Conservation (phyloP, 35 echinoderm and acorn worm species). For the Holothuria glaberrima region DNA sequence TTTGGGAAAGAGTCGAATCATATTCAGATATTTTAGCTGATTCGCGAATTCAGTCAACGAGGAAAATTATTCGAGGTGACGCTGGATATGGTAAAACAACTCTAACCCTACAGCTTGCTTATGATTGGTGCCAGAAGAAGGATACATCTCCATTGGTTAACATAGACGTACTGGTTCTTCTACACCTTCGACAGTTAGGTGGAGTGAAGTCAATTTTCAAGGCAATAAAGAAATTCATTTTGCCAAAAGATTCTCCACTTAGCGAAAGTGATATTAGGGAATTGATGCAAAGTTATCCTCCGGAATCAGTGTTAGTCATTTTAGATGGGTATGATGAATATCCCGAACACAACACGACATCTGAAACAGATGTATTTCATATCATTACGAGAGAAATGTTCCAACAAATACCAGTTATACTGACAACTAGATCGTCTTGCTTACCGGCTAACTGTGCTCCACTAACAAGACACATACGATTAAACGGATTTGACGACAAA, state of each 20-base stretch:
- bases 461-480: neutral
- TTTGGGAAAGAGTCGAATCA: slow-evolving; percentile 9
- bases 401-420: neutral
- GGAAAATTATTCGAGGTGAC: slow-evolving; percentile 3
- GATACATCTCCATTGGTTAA: neutral
- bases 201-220: slow-evolving; percentile 15
- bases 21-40: neutral
- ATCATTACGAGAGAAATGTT: neutral
- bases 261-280: slow-evolving; percentile 1
- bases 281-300: neutral
- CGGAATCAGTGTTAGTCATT: neutral
- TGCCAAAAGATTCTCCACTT: slow-evolving; percentile 2
- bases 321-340: slow-evolving; percentile 30
- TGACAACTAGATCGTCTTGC: slow-evolving; percentile 10
- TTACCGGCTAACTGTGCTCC: neutral
- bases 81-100: neutral
- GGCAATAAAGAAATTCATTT: neutral
- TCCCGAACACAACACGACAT: neutral
- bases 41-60: neutral
- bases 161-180: neutral
- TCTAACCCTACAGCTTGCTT: slow-evolving; percentile 13
- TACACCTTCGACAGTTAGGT: neutral
- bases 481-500: neutral
- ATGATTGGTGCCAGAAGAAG: neutral
- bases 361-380: neutral